Evolutionary conservation across 2,113 vertebrate genomes (phyloP).

Genomic region (Colaptes auratus): DNA sequence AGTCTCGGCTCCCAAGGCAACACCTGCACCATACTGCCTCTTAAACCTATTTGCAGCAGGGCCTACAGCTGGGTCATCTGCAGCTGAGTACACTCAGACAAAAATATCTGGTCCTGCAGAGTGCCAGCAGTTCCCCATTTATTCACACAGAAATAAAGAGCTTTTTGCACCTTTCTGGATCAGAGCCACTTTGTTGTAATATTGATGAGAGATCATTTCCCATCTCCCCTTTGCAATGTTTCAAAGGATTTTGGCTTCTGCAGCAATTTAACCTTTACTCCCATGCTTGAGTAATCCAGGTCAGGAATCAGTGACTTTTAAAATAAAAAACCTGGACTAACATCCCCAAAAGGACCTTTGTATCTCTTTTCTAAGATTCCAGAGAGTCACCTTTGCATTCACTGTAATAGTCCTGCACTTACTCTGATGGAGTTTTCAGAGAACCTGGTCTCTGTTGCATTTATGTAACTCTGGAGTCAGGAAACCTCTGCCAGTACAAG

Average conservation of each 20-base stretch:
- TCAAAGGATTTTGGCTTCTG: slow-evolving; percentile 18
- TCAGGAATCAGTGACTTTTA: background rate
- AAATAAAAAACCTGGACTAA: background rate
- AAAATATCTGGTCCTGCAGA: background rate
- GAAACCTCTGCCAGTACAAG: background rate
- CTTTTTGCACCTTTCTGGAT: background rate
- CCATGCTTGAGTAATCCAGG: background rate
- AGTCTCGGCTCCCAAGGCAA: background rate
- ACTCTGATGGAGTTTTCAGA: background rate
- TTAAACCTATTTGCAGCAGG: background rate
- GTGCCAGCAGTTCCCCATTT: background rate
- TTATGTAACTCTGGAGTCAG: background rate
- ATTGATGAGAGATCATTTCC: background rate
- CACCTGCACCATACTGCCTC: background rate
- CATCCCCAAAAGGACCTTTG: background rate
- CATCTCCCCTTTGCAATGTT: background rate
- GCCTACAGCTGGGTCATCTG: background rate
- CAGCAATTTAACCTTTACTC: background rate
- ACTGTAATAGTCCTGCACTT: background rate
- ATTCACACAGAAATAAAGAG: background rate
- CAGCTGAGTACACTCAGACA: background rate
- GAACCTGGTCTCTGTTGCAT: background rate
- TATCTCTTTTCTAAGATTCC: background rate
- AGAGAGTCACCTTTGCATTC: background rate
- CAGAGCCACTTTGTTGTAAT: background rate